Base-by-base conservation (phyloP, 2,888 invertebrate genomes). In the Temnothorax ravouxi region DNA sequence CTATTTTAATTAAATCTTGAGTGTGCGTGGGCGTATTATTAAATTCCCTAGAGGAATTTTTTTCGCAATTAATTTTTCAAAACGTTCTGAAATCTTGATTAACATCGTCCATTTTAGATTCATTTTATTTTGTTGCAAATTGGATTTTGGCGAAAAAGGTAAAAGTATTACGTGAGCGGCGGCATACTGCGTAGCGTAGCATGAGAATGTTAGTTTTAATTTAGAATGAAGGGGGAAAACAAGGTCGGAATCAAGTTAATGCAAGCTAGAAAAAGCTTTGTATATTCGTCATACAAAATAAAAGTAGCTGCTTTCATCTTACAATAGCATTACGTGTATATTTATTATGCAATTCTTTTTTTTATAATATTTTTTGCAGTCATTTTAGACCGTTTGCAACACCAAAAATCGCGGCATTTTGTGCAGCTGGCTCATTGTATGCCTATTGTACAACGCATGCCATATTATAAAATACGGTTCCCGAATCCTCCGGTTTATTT, bases 51-150 rank as follows among this genome's bases (percentile, higher is more conserved):
- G 38, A 38, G 18, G 34, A 1, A 21, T 15, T 21, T 29, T 75
- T 75, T 47, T 75, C 11, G 44, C 3, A 44, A 69, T 79, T 69
- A 66, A 76, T 79, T n/a, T 69, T 69, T 52, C 6, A 69, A 34
- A 71, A 44, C 21, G 56, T 25, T 56, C 47, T 79, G 44, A 69
- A 56, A 79, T 29, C 18, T 77, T 54, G 38, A 64, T 76, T 64
- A 61, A 75, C 62, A 15, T 5, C 25, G 74, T 47, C 25, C 67
- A 77, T 3, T 67, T 69, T 44, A 34, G 34, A 56, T 77, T 69
- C 3, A 44, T 44, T 69, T 69, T 69, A 77, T 69, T 69, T 61
- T 29, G 38, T 8, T 56, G 69, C 15, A 77, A 77, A 77, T 77
- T 56, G 54, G 44, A 77, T 69, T 77, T 69, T 41, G 18, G n/a